Conservation (phyloP, 2,888 invertebrate genomes). For the Agrilus biguttatus region DNA sequence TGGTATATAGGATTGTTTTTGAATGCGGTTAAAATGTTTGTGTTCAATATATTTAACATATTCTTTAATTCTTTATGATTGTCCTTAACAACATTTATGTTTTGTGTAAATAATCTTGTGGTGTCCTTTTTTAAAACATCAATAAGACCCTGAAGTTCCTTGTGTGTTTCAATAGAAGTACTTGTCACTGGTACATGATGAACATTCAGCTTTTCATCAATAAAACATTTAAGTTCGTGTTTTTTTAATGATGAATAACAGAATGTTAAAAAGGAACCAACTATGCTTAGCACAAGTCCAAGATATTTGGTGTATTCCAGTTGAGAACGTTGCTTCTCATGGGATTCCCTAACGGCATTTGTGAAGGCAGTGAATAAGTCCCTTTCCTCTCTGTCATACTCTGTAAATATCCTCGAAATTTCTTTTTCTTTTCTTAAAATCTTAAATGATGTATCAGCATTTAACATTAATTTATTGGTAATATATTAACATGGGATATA, state of each 20-base stretch:
- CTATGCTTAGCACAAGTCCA: slow-evolving; percentile 29
- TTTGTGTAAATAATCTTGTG: neutral
- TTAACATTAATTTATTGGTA: neutral
- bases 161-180: neutral
- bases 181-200: no score
- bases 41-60: neutral
- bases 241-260: slow-evolving; percentile 22
- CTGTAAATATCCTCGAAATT: slow-evolving; percentile 43
- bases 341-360: slow-evolving; percentile 62
- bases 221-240: slow-evolving; percentile 24
- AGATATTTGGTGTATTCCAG: slow-evolving; percentile 76
- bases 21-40: no score
- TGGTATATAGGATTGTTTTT: no score
- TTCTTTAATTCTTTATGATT: neutral
- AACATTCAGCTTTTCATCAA: slow-evolving; percentile 12
- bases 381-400: slow-evolving; percentile 59
- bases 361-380: slow-evolving; percentile 59
- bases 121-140: slow-evolving; percentile 4
- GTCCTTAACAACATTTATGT: neutral
- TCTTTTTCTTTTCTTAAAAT: slow-evolving; percentile 47
- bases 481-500: slow-evolving; percentile 13
- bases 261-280: slow-evolving; percentile 27
- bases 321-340: slow-evolving; percentile 69
- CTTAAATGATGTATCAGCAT: slow-evolving; percentile 20
- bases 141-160: slow-evolving; percentile 1